These are phyloP conservation scores for Oryzias sinensis DNA, from an alignment of 2,797 vertebrate genomes.

Conservation along the genomic window DNA sequence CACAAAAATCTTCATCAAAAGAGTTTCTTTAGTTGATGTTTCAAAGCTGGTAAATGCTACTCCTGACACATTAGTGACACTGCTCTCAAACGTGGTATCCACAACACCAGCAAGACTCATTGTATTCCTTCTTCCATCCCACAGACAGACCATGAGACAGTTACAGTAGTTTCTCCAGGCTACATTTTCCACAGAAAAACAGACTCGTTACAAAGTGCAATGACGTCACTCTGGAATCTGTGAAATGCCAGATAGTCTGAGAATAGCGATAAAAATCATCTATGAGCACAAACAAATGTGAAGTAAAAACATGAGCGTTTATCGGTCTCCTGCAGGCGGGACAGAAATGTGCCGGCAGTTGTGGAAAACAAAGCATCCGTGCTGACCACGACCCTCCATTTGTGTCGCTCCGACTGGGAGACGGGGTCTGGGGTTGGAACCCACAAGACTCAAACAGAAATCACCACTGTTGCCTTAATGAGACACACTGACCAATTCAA, in stretches of 20 bases:
- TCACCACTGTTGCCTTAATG: slow-evolving; percentile 63
- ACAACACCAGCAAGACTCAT: slow-evolving; percentile 63
- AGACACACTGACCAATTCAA: slow-evolving; percentile 62
- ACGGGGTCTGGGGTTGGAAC: slow-evolving; percentile 67
- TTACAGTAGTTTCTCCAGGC: slow-evolving; percentile 70
- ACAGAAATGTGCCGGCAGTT: slow-evolving; percentile 44
- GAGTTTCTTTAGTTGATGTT: too few species aligned
- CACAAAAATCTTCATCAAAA: too few species aligned
- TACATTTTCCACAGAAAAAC: slow-evolving; percentile 74
- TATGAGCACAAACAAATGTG: slow-evolving; percentile 75
- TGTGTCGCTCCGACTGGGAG: slow-evolving; percentile 60
- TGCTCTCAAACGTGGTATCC: slow-evolving; percentile 75
- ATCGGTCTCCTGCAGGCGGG: slow-evolving; percentile 59
- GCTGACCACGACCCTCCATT: slow-evolving; percentile 62
- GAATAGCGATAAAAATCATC: slow-evolving; percentile 75
- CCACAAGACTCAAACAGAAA: slow-evolving; percentile 74
- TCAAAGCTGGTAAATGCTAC: too few species aligned
- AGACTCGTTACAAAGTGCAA: slow-evolving; percentile 66
- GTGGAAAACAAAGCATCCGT: slow-evolving; percentile 68
- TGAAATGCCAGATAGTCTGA: slow-evolving; percentile 77
- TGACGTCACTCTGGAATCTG: slow-evolving; percentile 76
- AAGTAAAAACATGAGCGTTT: slow-evolving; percentile 69
- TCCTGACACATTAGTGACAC: slow-evolving; percentile 31
- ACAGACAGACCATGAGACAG: slow-evolving; percentile 71
- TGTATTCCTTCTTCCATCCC: slow-evolving; percentile 73